A percentile compares a stretch with the other conserved stretches of the same genome.
Conservation (phyloP, 2,113 vertebrate species). For the Phodopus roborovskii region DNA sequence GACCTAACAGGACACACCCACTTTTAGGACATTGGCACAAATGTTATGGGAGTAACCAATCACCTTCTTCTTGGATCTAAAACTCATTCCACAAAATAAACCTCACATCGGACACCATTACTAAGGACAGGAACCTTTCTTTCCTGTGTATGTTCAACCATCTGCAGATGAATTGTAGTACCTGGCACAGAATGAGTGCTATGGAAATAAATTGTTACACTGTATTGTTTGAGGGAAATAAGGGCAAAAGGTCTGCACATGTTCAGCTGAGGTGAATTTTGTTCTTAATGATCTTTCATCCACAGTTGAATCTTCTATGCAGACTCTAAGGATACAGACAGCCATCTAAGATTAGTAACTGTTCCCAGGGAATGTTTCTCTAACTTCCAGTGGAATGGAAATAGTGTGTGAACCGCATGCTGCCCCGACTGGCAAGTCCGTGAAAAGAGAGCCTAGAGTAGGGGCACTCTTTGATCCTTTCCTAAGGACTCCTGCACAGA, state of each 20-base stretch:
- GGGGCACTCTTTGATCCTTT: neutral
- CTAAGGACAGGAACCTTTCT: neutral
- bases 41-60: neutral
- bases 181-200: neutral
- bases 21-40: neutral
- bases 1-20: neutral
- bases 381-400: neutral
- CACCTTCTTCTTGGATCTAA: neutral
- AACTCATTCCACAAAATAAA: neutral
- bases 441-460: neutral
- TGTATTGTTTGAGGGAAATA: neutral
- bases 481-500: neutral
- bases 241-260: neutral
- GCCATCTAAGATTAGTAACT: neutral
- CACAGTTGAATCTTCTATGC: neutral
- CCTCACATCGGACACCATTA: neutral
- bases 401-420: neutral
- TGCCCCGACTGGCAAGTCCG: neutral
- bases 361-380: neutral
- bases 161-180: neutral
- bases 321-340: neutral
- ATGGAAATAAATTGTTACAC: neutral
- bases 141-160: neutral
- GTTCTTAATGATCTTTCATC: neutral
- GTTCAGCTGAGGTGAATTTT: neutral